phyloP scores from a whole-genome alignment of 37 sponge, comb jelly and placozoan species.

The Eunapius fragilis region DNA sequence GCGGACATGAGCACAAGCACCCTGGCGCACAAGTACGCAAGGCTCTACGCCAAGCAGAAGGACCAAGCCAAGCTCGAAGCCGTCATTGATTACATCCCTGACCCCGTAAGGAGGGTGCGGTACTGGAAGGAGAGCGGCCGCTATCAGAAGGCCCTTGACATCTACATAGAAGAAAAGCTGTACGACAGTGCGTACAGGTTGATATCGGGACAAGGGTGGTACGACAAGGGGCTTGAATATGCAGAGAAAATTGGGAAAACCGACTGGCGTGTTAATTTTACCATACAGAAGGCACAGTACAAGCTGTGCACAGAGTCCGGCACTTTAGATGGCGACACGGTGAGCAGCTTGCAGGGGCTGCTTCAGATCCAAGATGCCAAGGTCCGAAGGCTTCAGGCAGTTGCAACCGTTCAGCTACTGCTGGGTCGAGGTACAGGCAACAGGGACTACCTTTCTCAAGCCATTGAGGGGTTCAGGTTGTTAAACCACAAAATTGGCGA shows the following conservation, averaged over 20 bases:
- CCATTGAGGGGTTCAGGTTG: neutral
- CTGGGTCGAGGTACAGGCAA: conserved; percentile 9
- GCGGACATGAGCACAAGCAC: conserved; percentile 17
- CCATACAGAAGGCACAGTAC: neutral
- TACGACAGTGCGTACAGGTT: conserved; percentile 17
- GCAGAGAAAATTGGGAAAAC: conserved; percentile 3
- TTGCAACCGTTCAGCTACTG: conserved; percentile 22
- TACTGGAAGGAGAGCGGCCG: conserved; percentile 46
- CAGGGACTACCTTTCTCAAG: neutral
- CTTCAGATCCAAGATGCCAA: neutral
- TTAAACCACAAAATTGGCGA: conserved; percentile 27
- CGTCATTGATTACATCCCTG: conserved; percentile 48
- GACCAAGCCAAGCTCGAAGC: conserved; percentile 30
- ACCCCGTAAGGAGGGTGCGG: conserved; percentile 5
- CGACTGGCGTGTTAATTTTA: neutral
- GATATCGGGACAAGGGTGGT: conserved; percentile 31
- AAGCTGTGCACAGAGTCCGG: neutral
- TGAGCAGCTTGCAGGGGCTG: neutral
- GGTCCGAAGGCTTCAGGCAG: neutral
- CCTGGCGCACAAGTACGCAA: conserved; percentile 55
- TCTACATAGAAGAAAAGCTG: conserved; percentile 3
- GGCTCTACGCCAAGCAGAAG: conserved; percentile 25
- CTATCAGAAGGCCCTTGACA: conserved; percentile 30
- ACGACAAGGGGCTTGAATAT: neutral
- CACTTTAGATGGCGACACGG: neutral